Conservation (phyloP, 1,140 invertebrate species). For the Subanguina moxae region DNA sequence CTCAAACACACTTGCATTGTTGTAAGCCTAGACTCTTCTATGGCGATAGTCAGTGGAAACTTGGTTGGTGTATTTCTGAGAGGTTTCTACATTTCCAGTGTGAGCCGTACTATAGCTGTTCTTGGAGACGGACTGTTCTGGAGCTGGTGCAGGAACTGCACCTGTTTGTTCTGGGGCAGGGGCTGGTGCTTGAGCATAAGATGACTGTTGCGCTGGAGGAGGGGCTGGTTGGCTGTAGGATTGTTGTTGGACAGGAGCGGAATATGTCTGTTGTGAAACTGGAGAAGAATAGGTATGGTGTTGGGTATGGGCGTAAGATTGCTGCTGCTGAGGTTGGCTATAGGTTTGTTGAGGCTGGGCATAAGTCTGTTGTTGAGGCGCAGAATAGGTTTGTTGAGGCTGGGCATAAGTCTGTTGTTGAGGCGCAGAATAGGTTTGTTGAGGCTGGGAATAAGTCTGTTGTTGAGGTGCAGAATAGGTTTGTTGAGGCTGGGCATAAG, state of each 20-base stretch:
- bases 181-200: background rate
- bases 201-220: background rate
- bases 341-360: background rate
- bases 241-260: background rate
- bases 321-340: background rate
- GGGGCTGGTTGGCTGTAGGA: conserved; percentile 5
- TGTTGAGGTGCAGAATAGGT: background rate
- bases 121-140: conserved; percentile 5
- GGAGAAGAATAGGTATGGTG: background rate
- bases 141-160: too few species aligned
- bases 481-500: background rate
- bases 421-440: background rate
- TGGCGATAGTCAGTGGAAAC: background rate
- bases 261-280: background rate
- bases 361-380: conserved; percentile 1
- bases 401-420: background rate
- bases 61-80: background rate
- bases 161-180: too few species aligned
- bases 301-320: background rate
- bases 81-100: background rate
- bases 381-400: background rate
- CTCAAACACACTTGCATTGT: background rate
- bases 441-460: background rate
- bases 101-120: background rate
- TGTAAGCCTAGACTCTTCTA: background rate